phyloP scores from a whole-genome alignment of 2,797 vertebrate species.

The Argyrosomus regius region DNA sequence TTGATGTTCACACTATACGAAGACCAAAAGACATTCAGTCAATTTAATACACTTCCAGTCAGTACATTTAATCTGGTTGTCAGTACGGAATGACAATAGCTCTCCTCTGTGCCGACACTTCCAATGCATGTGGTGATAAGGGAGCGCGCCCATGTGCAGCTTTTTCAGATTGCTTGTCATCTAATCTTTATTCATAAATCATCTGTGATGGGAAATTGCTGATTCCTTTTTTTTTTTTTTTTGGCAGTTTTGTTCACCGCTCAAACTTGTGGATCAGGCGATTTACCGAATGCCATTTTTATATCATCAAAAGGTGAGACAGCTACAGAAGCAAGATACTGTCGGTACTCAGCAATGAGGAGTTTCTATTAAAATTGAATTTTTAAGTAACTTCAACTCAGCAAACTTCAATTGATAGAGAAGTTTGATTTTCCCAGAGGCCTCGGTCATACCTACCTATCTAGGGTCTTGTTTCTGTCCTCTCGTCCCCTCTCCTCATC shows the following conservation, averaged over 20 bases:
- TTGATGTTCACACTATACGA: constrained; percentile 90
- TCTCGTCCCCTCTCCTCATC: constrained; percentile 91
- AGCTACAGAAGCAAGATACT: not conserved
- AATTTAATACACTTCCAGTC: constrained; percentile 12
- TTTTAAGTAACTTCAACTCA: not conserved
- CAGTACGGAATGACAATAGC: constrained; percentile 9
- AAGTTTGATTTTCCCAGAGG: not conserved
- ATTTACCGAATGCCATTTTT: not conserved
- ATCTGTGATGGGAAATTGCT: not conserved
- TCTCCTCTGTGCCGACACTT: not conserved
- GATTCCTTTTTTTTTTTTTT: constrained; percentile 8
- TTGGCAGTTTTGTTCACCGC: not conserved
- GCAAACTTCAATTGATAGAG: not conserved
- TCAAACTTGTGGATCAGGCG: not conserved
- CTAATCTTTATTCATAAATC: constrained; percentile 5
- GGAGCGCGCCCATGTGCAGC: not conserved
- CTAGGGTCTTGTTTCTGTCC: constrained; percentile 86
- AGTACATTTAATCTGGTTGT: not conserved
- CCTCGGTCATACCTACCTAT: constrained; percentile 90
- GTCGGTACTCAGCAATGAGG: not conserved
- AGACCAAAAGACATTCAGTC: constrained; percentile 19
- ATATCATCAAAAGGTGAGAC: not conserved
- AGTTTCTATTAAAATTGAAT: not conserved
- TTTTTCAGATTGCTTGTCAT: not conserved
- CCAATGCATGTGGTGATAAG: not conserved